A percentile compares a stretch with the other conserved stretches of the same genome.
Conservation (phyloP, 2,113 vertebrate genomes). For the Ailurus styani region DNA sequence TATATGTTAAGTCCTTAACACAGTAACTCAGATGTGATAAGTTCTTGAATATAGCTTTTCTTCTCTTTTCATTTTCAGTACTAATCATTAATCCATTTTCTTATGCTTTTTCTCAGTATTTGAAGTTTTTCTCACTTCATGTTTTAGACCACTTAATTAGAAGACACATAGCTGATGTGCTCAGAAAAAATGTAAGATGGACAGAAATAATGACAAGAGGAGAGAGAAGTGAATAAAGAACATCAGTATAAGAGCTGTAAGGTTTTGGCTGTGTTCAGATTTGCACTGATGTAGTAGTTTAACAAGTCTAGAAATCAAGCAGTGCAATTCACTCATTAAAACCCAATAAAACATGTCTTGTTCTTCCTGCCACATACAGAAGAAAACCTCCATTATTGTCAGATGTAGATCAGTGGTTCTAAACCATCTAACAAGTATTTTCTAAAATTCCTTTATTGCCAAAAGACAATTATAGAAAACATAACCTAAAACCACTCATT, state of each 20-base stretch:
- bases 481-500: background rate
- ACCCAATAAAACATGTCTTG: background rate
- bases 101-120: background rate
- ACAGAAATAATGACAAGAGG: background rate
- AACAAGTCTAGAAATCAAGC: background rate
- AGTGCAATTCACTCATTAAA: background rate
- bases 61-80: background rate
- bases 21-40: background rate
- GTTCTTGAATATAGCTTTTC: background rate
- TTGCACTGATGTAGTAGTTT: background rate
- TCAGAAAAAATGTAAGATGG: background rate
- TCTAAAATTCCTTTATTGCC: background rate
- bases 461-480: background rate
- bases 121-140: background rate
- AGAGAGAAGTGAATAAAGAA: background rate
- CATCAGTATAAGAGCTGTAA: background rate
- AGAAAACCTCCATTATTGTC: background rate
- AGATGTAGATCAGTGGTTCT: background rate
- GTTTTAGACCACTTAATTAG: background rate
- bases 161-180: background rate
- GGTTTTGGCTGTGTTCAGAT: background rate
- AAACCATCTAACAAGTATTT: background rate
- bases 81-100: background rate
- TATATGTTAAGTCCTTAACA: background rate
- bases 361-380: background rate